phyloP scores from a whole-genome alignment of 2,888 invertebrate genomes.

The Tolmerus cingulatus region DNA sequence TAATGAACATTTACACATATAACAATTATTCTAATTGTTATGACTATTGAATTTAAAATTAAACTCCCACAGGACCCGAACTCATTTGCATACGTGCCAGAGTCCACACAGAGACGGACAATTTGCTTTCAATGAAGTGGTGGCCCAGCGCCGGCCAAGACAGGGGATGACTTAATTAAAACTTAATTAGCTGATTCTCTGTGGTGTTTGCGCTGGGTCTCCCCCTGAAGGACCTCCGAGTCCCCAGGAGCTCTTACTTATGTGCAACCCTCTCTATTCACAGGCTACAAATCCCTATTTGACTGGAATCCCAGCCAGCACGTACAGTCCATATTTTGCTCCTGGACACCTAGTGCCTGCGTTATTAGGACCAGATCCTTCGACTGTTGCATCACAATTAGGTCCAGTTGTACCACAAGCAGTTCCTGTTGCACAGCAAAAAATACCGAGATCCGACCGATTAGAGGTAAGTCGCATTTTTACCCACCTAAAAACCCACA shows the following conservation, averaged over 20 bases:
- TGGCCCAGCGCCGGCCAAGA: not conserved
- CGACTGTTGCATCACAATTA: slow-evolving; percentile 80
- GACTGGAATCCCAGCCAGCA: slow-evolving; percentile 89
- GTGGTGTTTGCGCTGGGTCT: not conserved
- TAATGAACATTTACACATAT: slow-evolving; percentile 36
- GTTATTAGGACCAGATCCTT: slow-evolving; percentile 87
- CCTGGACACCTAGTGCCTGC: slow-evolving; percentile 89
- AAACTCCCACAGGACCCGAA: not conserved
- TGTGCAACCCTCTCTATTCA: slow-evolving; percentile 41
- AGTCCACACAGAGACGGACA: not conserved
- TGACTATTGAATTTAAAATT: slow-evolving; percentile 45
- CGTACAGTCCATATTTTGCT: slow-evolving; percentile 91
- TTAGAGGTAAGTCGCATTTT: slow-evolving; percentile 81
- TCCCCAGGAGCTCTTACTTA: not conserved
- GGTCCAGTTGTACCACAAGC: slow-evolving; percentile 82
- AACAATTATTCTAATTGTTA: slow-evolving; percentile 45
- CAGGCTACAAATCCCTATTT: slow-evolving; percentile 92
- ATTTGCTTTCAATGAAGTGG: slow-evolving; percentile 9
- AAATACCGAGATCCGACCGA: slow-evolving; percentile 93
- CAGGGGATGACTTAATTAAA: slow-evolving; percentile 37
- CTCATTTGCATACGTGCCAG: slow-evolving; percentile 12
- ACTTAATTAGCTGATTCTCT: slow-evolving; percentile 34
- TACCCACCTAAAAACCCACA: not conserved
- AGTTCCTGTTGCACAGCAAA: slow-evolving; percentile 89
- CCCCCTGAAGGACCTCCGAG: not conserved